Percentiles rank a stretch among this genome's conserved stretches.
Conservation (phyloP, 1,140 invertebrate species). For the Lordiphosa clarofinis region DNA sequence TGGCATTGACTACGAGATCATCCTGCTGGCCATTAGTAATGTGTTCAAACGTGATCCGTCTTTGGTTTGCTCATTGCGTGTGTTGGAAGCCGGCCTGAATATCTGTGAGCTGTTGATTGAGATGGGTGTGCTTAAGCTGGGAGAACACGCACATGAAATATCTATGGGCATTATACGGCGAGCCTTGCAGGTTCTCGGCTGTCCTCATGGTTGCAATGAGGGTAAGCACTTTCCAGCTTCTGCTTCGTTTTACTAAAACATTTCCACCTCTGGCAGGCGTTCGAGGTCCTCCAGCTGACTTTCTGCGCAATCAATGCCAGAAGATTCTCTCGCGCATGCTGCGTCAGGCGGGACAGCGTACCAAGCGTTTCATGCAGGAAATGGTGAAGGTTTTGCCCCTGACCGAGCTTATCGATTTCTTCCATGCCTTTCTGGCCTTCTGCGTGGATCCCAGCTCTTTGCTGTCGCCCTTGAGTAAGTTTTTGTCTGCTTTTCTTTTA, state of each 20-base stretch:
- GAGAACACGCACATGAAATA: conserved; percentile 81
- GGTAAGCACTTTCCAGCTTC: conserved; percentile 33
- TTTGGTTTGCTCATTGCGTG: conserved; percentile 87
- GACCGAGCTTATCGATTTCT: conserved; percentile 93
- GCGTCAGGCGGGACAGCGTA: conserved; percentile 84
- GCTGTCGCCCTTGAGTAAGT: conserved; percentile 92
- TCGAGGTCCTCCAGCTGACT: conserved; percentile 93
- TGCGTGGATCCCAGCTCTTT: conserved; percentile 93
- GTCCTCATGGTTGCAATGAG: conserved; percentile 90
- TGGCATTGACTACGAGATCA: conserved; percentile 93
- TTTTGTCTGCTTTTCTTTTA: not conserved
- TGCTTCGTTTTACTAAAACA: conserved; percentile 25
- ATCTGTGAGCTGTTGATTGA: conserved; percentile 93
- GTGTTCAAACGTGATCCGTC: conserved; percentile 87
- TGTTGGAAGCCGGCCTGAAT: conserved; percentile 94
- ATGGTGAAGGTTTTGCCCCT: conserved; percentile 89
- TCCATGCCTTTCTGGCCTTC: conserved; percentile 97
- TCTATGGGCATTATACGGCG: conserved; percentile 82
- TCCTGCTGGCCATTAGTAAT: conserved; percentile 93
- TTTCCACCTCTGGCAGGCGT: conserved; percentile 80
- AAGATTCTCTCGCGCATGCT: conserved; percentile 89
- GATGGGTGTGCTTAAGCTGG: conserved; percentile 88
- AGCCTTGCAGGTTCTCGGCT: conserved; percentile 92
- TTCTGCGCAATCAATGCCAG: conserved; percentile 92
- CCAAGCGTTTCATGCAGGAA: conserved; percentile 89